phyloP scores from a whole-genome alignment of 1,140 invertebrate species.

The Hycleus cichorii region DNA sequence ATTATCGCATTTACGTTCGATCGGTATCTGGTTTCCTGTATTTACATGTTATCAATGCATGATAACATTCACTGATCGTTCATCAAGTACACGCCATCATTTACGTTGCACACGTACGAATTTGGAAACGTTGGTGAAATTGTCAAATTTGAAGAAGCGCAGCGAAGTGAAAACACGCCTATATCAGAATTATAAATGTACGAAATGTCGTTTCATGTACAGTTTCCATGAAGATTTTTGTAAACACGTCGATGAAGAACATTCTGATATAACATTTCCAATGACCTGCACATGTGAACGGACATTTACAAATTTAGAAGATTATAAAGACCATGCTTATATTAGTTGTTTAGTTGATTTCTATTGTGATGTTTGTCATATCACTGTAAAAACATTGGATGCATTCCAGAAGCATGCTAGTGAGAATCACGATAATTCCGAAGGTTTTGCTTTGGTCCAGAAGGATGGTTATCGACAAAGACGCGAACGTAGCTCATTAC shows the following conservation, averaged over 20 bases:
- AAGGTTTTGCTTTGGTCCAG: slow-evolving; percentile 29
- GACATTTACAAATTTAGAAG: slow-evolving; percentile 27
- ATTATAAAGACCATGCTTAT: slow-evolving; percentile 32
- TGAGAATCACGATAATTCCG: slow-evolving; percentile 31
- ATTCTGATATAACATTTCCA: slow-evolving; percentile 16
- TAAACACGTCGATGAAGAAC: slow-evolving; percentile 32
- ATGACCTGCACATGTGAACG: slow-evolving; percentile 26
- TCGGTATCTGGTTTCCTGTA: slow-evolving; percentile 34
- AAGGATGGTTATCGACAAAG: slow-evolving; percentile 5
- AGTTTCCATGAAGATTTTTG: slow-evolving; percentile 35
- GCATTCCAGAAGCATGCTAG: slow-evolving; percentile 30
- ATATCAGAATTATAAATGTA: slow-evolving; percentile 36
- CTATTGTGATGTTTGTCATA: slow-evolving; percentile 36
- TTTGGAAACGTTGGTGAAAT: slow-evolving; percentile 28
- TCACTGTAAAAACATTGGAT: slow-evolving; percentile 25
- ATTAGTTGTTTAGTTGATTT: slow-evolving; percentile 31
- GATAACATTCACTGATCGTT: slow-evolving; percentile 43
- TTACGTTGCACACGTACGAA: slow-evolving; percentile 13
- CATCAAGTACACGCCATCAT: slow-evolving; percentile 29
- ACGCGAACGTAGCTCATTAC: neutral
- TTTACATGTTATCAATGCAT: slow-evolving; percentile 54
- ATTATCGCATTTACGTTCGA: slow-evolving; percentile 30
- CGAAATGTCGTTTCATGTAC: slow-evolving; percentile 31
- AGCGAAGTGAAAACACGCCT: slow-evolving; percentile 31
- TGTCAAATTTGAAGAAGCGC: slow-evolving; percentile 29